A percentile compares a stretch with the other conserved stretches of the same genome.
These are phyloP conservation scores for Cuculus canorus DNA, from an alignment of 2,797 vertebrate species.

Conservation along the genomic window DNA sequence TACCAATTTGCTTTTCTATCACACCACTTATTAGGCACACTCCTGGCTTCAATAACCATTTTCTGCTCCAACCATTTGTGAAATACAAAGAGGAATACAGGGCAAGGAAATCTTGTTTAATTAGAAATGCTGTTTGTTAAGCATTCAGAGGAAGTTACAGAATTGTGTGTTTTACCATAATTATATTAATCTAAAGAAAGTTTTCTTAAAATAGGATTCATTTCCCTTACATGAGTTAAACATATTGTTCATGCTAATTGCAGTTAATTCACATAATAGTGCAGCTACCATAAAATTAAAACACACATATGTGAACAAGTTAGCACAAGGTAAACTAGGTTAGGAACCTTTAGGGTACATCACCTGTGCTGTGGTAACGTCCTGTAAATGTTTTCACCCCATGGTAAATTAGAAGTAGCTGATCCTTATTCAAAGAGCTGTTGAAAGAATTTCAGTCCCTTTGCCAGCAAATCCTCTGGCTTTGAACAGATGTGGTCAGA, in stretches of 20 bases:
- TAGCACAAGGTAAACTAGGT: background rate
- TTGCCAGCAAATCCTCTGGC: slow-evolving; percentile 25
- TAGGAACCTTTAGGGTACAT: slow-evolving; percentile 38
- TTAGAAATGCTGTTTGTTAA: slow-evolving; percentile 49
- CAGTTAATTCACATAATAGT: slow-evolving; percentile 17
- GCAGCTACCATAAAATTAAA: background rate
- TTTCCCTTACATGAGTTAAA: background rate
- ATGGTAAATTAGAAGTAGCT: slow-evolving; percentile 40
- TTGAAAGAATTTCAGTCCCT: slow-evolving; percentile 41
- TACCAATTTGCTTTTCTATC: slow-evolving; percentile 69
- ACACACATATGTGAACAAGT: background rate
- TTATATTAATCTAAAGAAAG: background rate
- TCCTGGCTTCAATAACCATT: slow-evolving; percentile 48
- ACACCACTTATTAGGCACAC: slow-evolving; percentile 49
- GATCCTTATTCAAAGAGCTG: slow-evolving; percentile 42
- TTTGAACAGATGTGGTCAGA: slow-evolving; percentile 46
- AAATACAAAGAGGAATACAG: background rate
- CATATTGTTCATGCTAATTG: background rate
- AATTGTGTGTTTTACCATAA: background rate
- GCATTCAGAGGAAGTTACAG: background rate
- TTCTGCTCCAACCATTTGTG: slow-evolving; percentile 36
- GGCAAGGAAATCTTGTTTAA: background rate
- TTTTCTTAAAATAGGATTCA: slow-evolving; percentile 3
- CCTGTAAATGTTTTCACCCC: slow-evolving; percentile 1
- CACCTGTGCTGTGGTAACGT: background rate